Percentiles rank a stretch among this genome's conserved stretches.
phyloP scores from a whole-genome alignment of 1,140 invertebrate species.

The Leptoteleia sp. region DNA sequence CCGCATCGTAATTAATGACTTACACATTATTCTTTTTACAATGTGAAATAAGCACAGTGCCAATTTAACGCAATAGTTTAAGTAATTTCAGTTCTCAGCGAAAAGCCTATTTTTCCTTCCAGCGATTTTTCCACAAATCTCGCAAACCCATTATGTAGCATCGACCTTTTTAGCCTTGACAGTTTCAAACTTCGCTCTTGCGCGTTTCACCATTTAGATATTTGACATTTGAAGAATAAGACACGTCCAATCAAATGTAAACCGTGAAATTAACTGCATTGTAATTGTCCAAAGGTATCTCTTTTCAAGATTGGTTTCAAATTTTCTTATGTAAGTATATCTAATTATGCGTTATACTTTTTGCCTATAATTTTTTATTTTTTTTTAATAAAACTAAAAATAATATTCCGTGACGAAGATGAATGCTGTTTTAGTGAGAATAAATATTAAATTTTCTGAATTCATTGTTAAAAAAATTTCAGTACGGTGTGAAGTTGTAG shows the following conservation, averaged over 20 bases:
- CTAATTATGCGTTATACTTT: too few species aligned
- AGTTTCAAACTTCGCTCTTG: constrained; percentile 18
- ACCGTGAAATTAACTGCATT: not conserved
- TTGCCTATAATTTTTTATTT: too few species aligned
- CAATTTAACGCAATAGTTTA: constrained; percentile 61
- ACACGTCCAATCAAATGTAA: constrained; percentile 6
- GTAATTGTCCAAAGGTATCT: not conserved
- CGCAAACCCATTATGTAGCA: constrained; percentile 26
- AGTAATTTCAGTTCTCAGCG: constrained; percentile 47
- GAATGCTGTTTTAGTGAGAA: too few species aligned
- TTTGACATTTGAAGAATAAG: constrained; percentile 33
- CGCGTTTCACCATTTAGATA: constrained; percentile 27
- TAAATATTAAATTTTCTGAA: too few species aligned
- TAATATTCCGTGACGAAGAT: too few species aligned
- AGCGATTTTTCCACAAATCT: constrained; percentile 29
- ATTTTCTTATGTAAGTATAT: too few species aligned
- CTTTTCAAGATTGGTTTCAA: too few species aligned
- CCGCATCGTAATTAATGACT: constrained; percentile 63
- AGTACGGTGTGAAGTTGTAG: too few species aligned
- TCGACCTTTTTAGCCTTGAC: constrained; percentile 40
- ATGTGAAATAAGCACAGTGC: constrained; percentile 53
- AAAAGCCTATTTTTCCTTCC: constrained; percentile 43
- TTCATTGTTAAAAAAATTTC: too few species aligned
- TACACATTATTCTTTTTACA: constrained; percentile 59
- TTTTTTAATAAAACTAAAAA: too few species aligned